Conservation (phyloP, 2,888 invertebrate genomes). For the Rambutsinella grinnellia region DNA sequence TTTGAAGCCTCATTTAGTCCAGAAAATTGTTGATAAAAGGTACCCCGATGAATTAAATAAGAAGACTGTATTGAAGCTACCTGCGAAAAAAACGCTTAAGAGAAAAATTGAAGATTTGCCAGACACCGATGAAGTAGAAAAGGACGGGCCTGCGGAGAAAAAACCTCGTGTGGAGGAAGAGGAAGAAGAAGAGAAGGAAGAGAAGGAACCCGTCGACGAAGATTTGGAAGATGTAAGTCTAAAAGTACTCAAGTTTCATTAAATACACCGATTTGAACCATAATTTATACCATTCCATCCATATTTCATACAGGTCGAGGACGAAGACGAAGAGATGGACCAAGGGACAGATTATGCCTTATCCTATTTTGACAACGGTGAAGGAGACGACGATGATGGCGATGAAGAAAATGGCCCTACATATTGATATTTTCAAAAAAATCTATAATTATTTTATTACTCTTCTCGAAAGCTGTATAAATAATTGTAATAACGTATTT, state of each 20-base stretch:
- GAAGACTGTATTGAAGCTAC: not conserved
- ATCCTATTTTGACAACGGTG: slow-evolving; percentile 69
- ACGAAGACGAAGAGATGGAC: slow-evolving; percentile 73
- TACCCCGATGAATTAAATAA: slow-evolving; percentile 35
- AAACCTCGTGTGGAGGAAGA: slow-evolving; percentile 64
- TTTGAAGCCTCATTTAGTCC: slow-evolving; percentile 63
- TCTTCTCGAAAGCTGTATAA: too few relatives aligned
- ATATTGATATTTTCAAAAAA: too few relatives aligned
- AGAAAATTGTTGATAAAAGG: slow-evolving; percentile 15
- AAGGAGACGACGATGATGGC: slow-evolving; percentile 72
- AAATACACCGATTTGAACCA: not conserved
- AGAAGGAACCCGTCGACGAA: slow-evolving; percentile 21
- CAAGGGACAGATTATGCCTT: slow-evolving; percentile 69
- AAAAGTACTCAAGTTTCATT: not conserved
- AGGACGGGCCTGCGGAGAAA: not conserved
- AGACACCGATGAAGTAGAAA: slow-evolving; percentile 57
- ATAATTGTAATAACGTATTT: too few relatives aligned
- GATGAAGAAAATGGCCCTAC: slow-evolving; percentile 66
- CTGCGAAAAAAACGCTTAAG: slow-evolving; percentile 61
- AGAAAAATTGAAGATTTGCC: slow-evolving; percentile 39
- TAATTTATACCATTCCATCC: not conserved
- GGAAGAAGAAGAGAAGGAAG: slow-evolving; percentile 62
- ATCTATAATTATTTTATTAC: too few relatives aligned
- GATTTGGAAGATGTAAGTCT: slow-evolving; percentile 34
- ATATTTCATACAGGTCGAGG: slow-evolving; percentile 71